phyloP scores from a whole-genome alignment of 2,797 vertebrate genomes.

The Danio albolineatus region DNA sequence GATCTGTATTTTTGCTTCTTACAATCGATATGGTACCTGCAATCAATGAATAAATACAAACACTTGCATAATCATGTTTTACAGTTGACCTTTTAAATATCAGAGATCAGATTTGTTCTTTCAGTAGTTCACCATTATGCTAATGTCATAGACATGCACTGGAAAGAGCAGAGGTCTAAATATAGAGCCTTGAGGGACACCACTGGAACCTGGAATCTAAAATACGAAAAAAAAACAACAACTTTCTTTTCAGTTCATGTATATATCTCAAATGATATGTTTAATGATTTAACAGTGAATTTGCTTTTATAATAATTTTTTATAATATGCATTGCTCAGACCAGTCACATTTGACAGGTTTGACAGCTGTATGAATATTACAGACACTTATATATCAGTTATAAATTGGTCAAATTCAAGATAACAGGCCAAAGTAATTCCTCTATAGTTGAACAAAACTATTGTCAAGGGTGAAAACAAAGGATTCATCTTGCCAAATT shows the following conservation, averaged over 20 bases:
- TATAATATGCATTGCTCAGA: background rate
- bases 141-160: background rate
- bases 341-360: background rate
- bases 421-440: too few relatives aligned
- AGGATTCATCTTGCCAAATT: too few relatives aligned
- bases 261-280: background rate
- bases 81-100: slow-evolving; percentile 5
- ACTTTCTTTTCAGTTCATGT: background rate
- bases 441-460: too few relatives aligned
- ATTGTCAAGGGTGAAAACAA: too few relatives aligned
- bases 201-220: background rate
- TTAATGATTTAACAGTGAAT: background rate
- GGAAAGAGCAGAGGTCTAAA: background rate
- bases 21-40: too few relatives aligned
- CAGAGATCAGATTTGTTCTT: background rate
- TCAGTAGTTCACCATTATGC: background rate
- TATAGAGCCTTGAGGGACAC: background rate
- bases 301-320: background rate
- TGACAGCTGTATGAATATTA: too few relatives aligned
- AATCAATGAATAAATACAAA: background rate
- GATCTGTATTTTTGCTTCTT: background rate
- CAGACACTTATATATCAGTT: too few relatives aligned
- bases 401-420: too few relatives aligned
- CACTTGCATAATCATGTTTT: background rate
- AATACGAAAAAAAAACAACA: background rate